Evolutionary conservation across 2,113 vertebrate genomes (phyloP).

Genomic region (Lepus americanus): DNA sequence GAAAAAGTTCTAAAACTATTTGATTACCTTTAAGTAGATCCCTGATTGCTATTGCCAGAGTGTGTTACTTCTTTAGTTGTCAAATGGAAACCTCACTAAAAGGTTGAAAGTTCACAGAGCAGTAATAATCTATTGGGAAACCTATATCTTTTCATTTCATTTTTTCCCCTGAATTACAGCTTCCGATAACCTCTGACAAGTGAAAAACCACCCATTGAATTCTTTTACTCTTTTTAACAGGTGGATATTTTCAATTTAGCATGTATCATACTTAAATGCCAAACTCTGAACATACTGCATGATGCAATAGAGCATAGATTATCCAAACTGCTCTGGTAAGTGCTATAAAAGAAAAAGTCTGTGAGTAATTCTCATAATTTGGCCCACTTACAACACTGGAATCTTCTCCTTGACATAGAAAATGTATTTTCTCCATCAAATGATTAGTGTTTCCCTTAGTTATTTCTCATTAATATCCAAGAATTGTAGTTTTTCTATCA

Average conservation of each 20-base stretch:
- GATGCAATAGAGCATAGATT: slow-evolving; percentile 75
- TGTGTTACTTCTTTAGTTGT: slow-evolving; percentile 82
- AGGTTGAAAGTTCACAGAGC: slow-evolving; percentile 81
- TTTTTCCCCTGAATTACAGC: slow-evolving; percentile 83
- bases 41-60: slow-evolving; percentile 78
- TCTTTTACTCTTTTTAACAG: slow-evolving; percentile 74
- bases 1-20: slow-evolving; percentile 82
- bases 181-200: slow-evolving; percentile 83
- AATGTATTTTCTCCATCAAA: slow-evolving; percentile 55
- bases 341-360: slow-evolving; percentile 61
- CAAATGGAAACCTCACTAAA: slow-evolving; percentile 81
- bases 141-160: slow-evolving; percentile 80
- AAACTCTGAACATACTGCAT: slow-evolving; percentile 66
- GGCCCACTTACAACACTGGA: slow-evolving; percentile 58
- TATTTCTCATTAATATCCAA: slow-evolving; percentile 65
- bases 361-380: slow-evolving; percentile 73
- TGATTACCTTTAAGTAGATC: slow-evolving; percentile 82
- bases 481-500: slow-evolving; percentile 57
- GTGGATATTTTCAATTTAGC: slow-evolving; percentile 78
- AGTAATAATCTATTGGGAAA: slow-evolving; percentile 85
- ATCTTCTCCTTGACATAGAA: slow-evolving; percentile 68
- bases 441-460: slow-evolving; percentile 65
- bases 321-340: slow-evolving; percentile 70
- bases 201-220: slow-evolving; percentile 77
- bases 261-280: slow-evolving; percentile 72